Percentiles rank a stretch among this genome's conserved stretches.
phyloP scores from a whole-genome alignment of 2,113 vertebrate species.

The Eclectus roratus region DNA sequence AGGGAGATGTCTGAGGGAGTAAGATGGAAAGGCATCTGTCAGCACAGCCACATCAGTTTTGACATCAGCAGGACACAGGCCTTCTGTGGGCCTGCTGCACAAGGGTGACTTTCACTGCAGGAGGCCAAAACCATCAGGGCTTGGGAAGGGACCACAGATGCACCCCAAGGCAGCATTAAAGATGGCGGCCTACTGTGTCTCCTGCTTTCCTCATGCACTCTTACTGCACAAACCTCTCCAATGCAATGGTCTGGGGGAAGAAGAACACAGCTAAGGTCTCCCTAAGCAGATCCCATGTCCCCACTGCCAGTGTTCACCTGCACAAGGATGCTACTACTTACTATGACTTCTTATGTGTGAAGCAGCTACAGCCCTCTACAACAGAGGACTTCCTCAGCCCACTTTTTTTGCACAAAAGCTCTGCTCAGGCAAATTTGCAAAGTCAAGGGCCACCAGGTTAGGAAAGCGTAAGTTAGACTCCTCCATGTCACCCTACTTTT shows the following conservation, averaged over 20 bases:
- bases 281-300: not conserved
- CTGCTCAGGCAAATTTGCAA: not conserved
- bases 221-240: not conserved
- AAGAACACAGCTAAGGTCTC: not conserved
- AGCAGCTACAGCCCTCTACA: not conserved
- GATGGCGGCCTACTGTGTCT: not conserved
- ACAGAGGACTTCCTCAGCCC: not conserved
- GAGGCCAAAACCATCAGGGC: not conserved
- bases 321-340: not conserved
- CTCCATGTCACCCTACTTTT: not conserved
- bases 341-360: not conserved
- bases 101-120: not conserved
- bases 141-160: not conserved
- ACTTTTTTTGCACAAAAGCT: not conserved
- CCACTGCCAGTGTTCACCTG: accelerated
- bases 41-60: not conserved
- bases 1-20: not conserved
- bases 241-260: not conserved
- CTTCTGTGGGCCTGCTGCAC: not conserved
- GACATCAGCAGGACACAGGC: not conserved
- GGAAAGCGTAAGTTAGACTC: not conserved
- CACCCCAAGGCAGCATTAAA: not conserved
- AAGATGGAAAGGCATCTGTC: not conserved
- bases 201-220: not conserved
- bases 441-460: not conserved